Percentiles rank a stretch among this genome's conserved stretches.
phyloP scores from a whole-genome alignment of 2,797 vertebrate species.

The Lacerta bilineata region DNA sequence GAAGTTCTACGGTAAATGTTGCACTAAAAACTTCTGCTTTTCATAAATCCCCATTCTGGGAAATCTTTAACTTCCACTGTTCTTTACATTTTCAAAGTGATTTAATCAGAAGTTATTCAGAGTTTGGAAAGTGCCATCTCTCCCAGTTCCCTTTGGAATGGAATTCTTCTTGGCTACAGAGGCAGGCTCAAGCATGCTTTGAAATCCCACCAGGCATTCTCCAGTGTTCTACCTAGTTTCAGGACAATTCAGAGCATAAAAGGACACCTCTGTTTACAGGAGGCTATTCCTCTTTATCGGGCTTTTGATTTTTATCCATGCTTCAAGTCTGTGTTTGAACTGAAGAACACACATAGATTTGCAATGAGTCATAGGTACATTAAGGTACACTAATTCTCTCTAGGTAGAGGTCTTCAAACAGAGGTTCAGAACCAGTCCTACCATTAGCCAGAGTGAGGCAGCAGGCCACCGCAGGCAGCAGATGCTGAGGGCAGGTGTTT shows the following conservation, averaged over 20 bases:
- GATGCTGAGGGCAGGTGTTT: no score
- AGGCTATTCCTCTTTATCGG: conserved; percentile 52
- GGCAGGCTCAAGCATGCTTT: background rate
- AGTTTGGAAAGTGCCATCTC: background rate
- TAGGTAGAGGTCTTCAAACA: background rate
- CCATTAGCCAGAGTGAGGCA: no score
- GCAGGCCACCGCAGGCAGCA: no score
- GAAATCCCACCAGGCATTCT: no score
- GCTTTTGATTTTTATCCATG: conserved; percentile 12
- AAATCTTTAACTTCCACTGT: conserved; percentile 44
- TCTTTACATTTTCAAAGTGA: accelerated
- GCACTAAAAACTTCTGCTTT: conserved; percentile 6
- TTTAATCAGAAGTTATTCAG: background rate
- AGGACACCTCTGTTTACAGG: conserved; percentile 40
- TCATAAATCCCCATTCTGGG: conserved; percentile 30
- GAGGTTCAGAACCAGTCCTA: background rate
- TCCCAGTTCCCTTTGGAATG: background rate
- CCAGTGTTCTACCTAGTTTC: background rate
- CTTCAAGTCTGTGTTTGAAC: conserved; percentile 1
- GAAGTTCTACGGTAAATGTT: background rate
- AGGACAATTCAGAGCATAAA: conserved; percentile 31
- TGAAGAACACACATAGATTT: background rate
- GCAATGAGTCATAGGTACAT: background rate
- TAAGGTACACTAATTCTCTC: background rate
- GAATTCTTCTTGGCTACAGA: background rate